A percentile compares a stretch with the other conserved stretches of the same genome.
phyloP scores from a whole-genome alignment of 2,113 vertebrate genomes.

The Pao palembangensis region DNA sequence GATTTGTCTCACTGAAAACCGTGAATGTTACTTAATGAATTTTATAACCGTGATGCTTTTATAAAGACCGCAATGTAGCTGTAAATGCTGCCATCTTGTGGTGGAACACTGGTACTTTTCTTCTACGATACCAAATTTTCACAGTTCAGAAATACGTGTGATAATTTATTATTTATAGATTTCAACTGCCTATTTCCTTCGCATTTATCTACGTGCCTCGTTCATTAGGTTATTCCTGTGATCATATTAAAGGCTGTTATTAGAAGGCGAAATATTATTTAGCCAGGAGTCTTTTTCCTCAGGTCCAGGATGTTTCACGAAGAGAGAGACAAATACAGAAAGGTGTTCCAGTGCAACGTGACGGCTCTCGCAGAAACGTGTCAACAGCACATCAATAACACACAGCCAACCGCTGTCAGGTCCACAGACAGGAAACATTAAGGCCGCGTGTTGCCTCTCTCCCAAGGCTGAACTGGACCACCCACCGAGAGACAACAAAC shows the following conservation, averaged over 20 bases:
- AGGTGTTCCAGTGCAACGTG: not conserved
- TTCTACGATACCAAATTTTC: not conserved
- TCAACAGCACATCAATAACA: slow-evolving; percentile 58
- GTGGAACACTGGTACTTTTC: not conserved
- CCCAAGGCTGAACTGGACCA: slow-evolving; percentile 40
- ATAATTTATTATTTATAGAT: not conserved
- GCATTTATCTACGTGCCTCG: not conserved
- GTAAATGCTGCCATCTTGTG: not conserved
- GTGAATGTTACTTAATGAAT: too few species aligned
- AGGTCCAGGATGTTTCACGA: slow-evolving; percentile 5
- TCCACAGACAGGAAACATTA: slow-evolving; percentile 38
- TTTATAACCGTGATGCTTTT: too few species aligned
- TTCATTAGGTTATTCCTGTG: slow-evolving; percentile 22
- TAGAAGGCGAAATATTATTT: slow-evolving; percentile 21
- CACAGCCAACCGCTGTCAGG: slow-evolving; percentile 15
- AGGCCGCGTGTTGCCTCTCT: slow-evolving; percentile 47
- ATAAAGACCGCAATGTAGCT: not conserved
- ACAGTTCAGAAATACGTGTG: not conserved
- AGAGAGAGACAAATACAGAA: not conserved
- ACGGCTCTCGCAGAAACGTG: slow-evolving; percentile 31
- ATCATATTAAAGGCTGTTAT: slow-evolving; percentile 39
- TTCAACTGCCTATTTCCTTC: slow-evolving; percentile 8
- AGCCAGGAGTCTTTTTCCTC: not conserved
- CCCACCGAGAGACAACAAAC: slow-evolving; percentile 51
- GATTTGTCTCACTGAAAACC: too few species aligned